Percentiles rank a stretch among this genome's conserved stretches.
Conservation (phyloP, 1,140 invertebrate species). For the Trypoxylus dichotomus region DNA sequence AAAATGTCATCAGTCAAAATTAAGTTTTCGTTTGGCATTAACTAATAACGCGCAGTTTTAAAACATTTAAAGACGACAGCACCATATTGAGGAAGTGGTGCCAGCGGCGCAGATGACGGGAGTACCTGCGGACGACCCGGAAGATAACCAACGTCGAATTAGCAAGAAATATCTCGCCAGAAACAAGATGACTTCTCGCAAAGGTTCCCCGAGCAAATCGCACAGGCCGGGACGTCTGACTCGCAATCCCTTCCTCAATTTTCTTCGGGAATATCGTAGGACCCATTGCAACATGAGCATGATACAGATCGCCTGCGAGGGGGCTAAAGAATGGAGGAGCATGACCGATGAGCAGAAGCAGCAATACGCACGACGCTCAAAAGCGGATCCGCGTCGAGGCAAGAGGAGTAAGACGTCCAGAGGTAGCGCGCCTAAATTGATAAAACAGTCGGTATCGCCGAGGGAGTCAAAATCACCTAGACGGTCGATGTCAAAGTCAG, state of each 20-base stretch:
- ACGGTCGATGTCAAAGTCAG: not conserved
- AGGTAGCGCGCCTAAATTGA: not conserved
- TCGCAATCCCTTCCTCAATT: slow-evolving; percentile 39
- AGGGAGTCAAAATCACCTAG: not conserved
- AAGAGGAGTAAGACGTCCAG: not conserved
- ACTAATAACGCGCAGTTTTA: not conserved
- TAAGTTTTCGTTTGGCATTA: not conserved
- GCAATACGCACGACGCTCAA: slow-evolving; percentile 23
- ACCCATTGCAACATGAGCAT: slow-evolving; percentile 39
- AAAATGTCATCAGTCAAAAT: not conserved
- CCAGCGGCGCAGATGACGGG: not conserved
- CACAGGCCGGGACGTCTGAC: slow-evolving; percentile 23
- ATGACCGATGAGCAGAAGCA: slow-evolving; percentile 35
- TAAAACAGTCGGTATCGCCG: not conserved
- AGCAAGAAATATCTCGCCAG: not conserved
- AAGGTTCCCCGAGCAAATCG: not conserved
- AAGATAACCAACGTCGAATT: not conserved
- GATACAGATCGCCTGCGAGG: slow-evolving; percentile 38
- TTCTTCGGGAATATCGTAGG: slow-evolving; percentile 36
- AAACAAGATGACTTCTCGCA: not conserved
- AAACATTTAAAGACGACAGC: not conserved
- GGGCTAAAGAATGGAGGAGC: slow-evolving; percentile 42
- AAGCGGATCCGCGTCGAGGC: slow-evolving; percentile 29
- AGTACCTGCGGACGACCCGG: not conserved
- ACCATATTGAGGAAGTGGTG: not conserved